These are phyloP conservation scores for Diabrotica undecimpunctata DNA, from an alignment of 1,140 invertebrate genomes.

Conservation along the genomic window DNA sequence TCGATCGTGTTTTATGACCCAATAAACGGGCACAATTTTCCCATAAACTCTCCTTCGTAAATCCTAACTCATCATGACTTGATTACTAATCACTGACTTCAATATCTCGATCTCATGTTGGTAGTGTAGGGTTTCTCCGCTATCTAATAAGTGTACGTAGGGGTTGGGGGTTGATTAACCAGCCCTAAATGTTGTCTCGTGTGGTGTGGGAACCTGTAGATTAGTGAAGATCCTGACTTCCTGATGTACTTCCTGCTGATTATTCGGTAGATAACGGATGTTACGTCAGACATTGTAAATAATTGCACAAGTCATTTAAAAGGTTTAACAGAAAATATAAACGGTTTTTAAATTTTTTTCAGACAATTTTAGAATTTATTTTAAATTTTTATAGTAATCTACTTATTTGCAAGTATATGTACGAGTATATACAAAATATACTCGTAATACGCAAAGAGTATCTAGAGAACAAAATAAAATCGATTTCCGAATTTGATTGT, in stretches of 20 bases:
- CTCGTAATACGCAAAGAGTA: too few species aligned
- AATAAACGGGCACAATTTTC: not conserved
- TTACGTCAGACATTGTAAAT: conserved; percentile 26
- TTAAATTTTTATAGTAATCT: too few species aligned
- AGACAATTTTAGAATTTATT: too few species aligned
- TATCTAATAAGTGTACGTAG: not conserved
- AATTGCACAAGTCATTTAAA: too few species aligned
- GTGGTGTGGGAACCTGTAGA: conserved; percentile 34
- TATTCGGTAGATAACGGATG: conserved; percentile 31
- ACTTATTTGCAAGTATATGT: too few species aligned
- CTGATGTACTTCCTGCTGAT: conserved; percentile 21
- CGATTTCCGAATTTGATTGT: too few species aligned
- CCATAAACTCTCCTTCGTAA: not conserved
- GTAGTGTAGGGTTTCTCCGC: conserved; percentile 12
- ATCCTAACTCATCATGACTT: not conserved
- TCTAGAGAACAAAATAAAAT: too few species aligned
- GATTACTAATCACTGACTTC: conserved; percentile 12
- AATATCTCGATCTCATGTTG: conserved; percentile 17
- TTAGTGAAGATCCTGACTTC: conserved; percentile 35
- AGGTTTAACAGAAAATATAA: too few species aligned
- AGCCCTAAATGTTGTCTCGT: conserved; percentile 22
- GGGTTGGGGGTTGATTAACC: conserved; percentile 15
- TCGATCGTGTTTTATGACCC: too few species aligned
- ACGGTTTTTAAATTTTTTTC: too few species aligned
- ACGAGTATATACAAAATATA: too few species aligned